Evolutionary conservation across 2,888 invertebrate species (phyloP), one percentile per base, ranked within the genome.

Genomic region (Anticlea derivata): DNA sequence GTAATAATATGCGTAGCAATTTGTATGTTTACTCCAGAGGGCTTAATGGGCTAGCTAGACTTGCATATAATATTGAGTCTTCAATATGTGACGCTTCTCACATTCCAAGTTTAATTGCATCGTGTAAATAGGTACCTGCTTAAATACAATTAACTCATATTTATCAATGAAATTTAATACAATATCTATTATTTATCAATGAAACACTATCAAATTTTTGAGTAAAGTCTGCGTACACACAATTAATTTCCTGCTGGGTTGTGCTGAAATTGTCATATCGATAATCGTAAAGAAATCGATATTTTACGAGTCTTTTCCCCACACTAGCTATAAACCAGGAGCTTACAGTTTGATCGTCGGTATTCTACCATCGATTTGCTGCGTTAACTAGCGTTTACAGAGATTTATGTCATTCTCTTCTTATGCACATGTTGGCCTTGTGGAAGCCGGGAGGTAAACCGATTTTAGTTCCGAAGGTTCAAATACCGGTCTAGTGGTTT

Each of bases 261-360:
- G n/a, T n/a, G n/a, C n/a, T n/a, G n/a, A n/a, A n/a, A n/a, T n/a
- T 45, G 23, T 43, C 35, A 39, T 37, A 38, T 47, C 23, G 26
- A 41, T 8, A 12, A 31, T 41, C 38, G 12, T 52, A 47, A 47
- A 51, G 46, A 50, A 43, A 43, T 53, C 52, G 38, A 53, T 48
- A 41, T 33, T 27, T 47, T 47, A 43, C 34, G 29, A 44, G 12
- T 45, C 24, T 30, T 44, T 53, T 48, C 43, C 44, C 44, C 37
- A 38, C 53, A 40, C 39, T 48, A 44, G 48, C 46, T 39, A 58
- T 58, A 63, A 65, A 60, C 46, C 58, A 52, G 37, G 44, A 45
- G 53, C 58, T 62, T 59, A 61, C 54, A 53, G 39, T 31, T 33
- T n/a, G 33, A 34, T 43, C 13, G 33, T 41, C 7, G 23, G 29